These are phyloP conservation scores for Eupithecia centaureata DNA, from an alignment of 2,888 invertebrate species.

Conservation along the genomic window DNA sequence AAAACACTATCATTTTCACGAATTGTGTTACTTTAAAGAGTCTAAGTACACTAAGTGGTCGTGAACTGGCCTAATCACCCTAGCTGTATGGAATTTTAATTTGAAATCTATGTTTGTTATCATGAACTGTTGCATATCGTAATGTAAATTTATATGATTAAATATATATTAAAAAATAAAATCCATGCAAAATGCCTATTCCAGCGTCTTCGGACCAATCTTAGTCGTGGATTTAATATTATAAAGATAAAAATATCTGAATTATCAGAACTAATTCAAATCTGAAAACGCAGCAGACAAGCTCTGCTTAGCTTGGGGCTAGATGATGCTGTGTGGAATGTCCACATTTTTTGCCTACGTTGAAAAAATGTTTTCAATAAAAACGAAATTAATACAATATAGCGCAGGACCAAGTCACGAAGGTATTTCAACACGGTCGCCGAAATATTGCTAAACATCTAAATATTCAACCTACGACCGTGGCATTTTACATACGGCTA, in stretches of 20 bases:
- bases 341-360: background rate
- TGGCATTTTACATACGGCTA: conserved; percentile 56
- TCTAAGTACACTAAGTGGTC: no score
- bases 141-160: background rate
- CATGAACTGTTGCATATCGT: background rate
- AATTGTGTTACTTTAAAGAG: no score
- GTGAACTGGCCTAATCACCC: no score
- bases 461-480: conserved; percentile 47
- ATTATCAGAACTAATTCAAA: no score
- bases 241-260: no score
- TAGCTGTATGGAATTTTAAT: background rate
- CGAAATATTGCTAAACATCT: conserved; percentile 39
- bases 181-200: background rate
- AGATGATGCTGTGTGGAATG: no score
- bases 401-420: conserved; percentile 7
- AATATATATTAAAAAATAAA: background rate
- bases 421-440: conserved; percentile 24
- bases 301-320: no score
- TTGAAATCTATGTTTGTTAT: background rate
- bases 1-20: no score
- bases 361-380: background rate
- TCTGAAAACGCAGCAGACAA: no score
- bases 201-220: background rate
- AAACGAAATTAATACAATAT: conserved; percentile 18
- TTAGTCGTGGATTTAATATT: background rate